Evolutionary conservation across 2,113 vertebrate species (phyloP), one percentile per base, ranked within the genome.

Genomic region (Labeo rohita): DNA sequence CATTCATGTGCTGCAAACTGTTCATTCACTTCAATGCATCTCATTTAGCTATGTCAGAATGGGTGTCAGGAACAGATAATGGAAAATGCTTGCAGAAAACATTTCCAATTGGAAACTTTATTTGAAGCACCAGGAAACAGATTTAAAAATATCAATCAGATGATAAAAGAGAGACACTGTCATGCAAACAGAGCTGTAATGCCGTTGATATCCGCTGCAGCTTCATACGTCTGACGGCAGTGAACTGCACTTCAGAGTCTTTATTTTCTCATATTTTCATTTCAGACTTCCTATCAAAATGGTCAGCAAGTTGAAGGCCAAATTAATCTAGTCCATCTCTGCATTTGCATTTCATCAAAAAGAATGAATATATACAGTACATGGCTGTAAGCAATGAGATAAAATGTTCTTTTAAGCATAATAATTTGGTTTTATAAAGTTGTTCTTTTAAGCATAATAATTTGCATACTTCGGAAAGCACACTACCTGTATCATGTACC

Each of bases 1-100:
- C n/a, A 81, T 50, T 66, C 43, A 16, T 45, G 23, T 13, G 56
- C 18, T 80, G 34, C 56, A 61, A 63, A 63, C 18, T 36, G 75
- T 54, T 77, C 75, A 61, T 61, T 80, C 54, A 63, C 54, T 81
- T 36, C 50, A 56, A 56, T 66, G 43, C 43, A 49, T 66, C 45
- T 47, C 21, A 63, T 80, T 65, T 63, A 13, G 10, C n/a, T 10
- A 13, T n/a, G 36, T 80, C 77, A 61, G 36, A 80, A 61, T n/a
- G 61, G 77, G 54, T 80, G 56, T 80, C 56, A 59, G 39, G 18
- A 81, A 63, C 43, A 28, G 79, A 81, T 81, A 45, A 81, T 80
- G 39, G 56, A 63, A 80, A 28, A 80, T 49, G 7, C 43, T 66
- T 23, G 43, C 59, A 50, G 61, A 81, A 81, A 65, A 50, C 43